Evolutionary conservation across 2,888 invertebrate genomes (phyloP), one percentile per base, ranked within the genome.

Genomic region (Perizoma affinitatum): DNA sequence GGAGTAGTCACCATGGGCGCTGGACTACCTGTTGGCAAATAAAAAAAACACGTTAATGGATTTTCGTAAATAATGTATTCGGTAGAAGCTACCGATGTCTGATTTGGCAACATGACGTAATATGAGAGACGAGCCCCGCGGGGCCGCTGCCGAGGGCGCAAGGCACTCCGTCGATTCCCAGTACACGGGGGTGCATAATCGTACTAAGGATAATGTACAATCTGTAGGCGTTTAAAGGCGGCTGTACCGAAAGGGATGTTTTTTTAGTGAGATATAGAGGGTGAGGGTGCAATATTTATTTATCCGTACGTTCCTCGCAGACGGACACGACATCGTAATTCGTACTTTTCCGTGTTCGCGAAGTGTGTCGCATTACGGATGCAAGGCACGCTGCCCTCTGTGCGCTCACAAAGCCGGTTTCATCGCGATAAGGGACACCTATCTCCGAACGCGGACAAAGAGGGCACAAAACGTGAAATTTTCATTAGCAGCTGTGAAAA

Each of bases 151-250:
- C 78, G 75, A 72, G 73, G 82, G 87, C 85, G 73, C 87, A 76
- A 86, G 87, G 90, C 85, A 89, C 90, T 90, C 85, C 80, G 84
- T 74, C 83, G 86, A 90, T 88, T 90, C 90, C 88, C 91, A 79
- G 88, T 86, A 90, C 91, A 88, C 88, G 90, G 86, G 92, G 92
- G 92, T 92, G 92, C 92, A 92, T 92, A 92, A 92, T 92, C 90
- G 89, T 87, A 90, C 89, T 90, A 90, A 91, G 90, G 92, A 92
- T 91, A 92, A 91, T 92, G 91, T 92, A 92, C 92, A 92, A 92
- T 92, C 92, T 92, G 92, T 91, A 92, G 92, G 90, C 92, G 90
- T 92, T 92, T 92, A 92, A 91, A 92, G 91, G 88, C 90, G 86
- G 90, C 90, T 87, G 88, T 86, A 84, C 77, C 84, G 86, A 90